These are phyloP conservation scores for Discoglossus pictus DNA, from an alignment of 2,797 vertebrate species.

Conservation along the genomic window DNA sequence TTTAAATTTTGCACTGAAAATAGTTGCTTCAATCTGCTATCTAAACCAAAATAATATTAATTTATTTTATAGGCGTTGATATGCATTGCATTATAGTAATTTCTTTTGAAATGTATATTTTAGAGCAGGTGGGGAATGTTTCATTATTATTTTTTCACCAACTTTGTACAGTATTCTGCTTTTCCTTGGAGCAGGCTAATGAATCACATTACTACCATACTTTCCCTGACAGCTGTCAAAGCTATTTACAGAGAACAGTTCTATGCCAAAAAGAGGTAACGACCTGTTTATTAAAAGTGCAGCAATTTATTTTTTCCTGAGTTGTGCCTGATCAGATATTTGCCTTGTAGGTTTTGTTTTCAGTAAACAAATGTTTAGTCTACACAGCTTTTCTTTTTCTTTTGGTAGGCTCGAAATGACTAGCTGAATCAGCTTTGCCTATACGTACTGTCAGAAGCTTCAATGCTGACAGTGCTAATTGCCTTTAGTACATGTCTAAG, in stretches of 20 bases:
- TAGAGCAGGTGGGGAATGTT: not conserved
- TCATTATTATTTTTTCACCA: not conserved
- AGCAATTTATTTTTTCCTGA: slow-evolving; percentile 23
- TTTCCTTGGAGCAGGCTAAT: slow-evolving; percentile 16
- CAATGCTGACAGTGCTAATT: slow-evolving; percentile 13
- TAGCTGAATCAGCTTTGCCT: slow-evolving; percentile 36
- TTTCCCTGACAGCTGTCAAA: slow-evolving; percentile 33
- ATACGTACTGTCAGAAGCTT: not conserved
- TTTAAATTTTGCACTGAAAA: too few species aligned
- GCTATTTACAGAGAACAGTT: slow-evolving; percentile 13
- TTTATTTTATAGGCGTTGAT: too few species aligned
- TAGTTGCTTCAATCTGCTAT: too few species aligned
- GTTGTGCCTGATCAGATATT: slow-evolving; percentile 40
- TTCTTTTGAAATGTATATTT: slow-evolving; percentile 5
- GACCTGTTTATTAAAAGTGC: slow-evolving; percentile 32
- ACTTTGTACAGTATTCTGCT: slow-evolving; percentile 5
- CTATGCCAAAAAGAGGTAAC: slow-evolving; percentile 9
- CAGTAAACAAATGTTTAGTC: slow-evolving; percentile 46
- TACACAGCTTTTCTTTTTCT: slow-evolving; percentile 17
- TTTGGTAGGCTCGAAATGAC: slow-evolving; percentile 16
- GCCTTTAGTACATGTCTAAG: slow-evolving; percentile 40
- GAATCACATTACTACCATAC: slow-evolving; percentile 10
- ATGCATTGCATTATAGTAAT: too few species aligned
- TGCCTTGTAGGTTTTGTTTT: slow-evolving; percentile 21
- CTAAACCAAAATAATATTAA: too few species aligned